Percentiles rank a stretch among this genome's conserved stretches.
These are phyloP conservation scores for Odontamblyopus rebecca DNA, from an alignment of 2,797 vertebrate genomes.

Conservation along the genomic window DNA sequence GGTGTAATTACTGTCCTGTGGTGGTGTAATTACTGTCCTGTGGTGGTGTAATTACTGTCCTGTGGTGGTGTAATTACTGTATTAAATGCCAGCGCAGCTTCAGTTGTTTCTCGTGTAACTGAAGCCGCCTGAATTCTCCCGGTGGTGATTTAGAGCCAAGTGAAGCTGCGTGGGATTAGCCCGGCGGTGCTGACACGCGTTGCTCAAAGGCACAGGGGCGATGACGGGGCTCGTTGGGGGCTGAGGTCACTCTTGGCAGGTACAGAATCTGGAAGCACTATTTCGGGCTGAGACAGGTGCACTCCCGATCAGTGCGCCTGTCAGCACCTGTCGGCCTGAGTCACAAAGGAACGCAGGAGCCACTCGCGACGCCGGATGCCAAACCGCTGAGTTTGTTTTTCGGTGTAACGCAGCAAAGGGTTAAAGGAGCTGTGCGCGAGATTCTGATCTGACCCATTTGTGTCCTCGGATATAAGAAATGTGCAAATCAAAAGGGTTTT, in stretches of 20 bases:
- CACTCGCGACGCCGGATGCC: too few relatives aligned
- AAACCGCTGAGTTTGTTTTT: too few relatives aligned
- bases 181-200: neutral
- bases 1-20: too few relatives aligned
- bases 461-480: too few relatives aligned
- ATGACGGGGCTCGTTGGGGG: conserved; percentile 45
- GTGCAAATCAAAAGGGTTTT: too few relatives aligned
- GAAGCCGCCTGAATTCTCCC: neutral
- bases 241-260: conserved; percentile 65
- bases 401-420: too few relatives aligned
- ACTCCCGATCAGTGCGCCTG: conserved; percentile 50
- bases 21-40: too few relatives aligned
- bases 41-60: too few relatives aligned
- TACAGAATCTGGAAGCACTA: conserved; percentile 44
- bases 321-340: conserved; percentile 29
- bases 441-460: too few relatives aligned
- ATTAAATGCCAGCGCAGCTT: too few relatives aligned
- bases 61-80: too few relatives aligned
- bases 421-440: too few relatives aligned
- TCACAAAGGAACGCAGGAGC: neutral
- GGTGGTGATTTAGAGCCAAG: neutral
- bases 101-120: neutral
- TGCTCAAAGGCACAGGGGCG: conserved; percentile 14
- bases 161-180: neutral
- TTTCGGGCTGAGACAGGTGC: conserved; percentile 76